Conservation (phyloP, 2,113 vertebrate species). For the Girardinichthys multiradiatus region DNA sequence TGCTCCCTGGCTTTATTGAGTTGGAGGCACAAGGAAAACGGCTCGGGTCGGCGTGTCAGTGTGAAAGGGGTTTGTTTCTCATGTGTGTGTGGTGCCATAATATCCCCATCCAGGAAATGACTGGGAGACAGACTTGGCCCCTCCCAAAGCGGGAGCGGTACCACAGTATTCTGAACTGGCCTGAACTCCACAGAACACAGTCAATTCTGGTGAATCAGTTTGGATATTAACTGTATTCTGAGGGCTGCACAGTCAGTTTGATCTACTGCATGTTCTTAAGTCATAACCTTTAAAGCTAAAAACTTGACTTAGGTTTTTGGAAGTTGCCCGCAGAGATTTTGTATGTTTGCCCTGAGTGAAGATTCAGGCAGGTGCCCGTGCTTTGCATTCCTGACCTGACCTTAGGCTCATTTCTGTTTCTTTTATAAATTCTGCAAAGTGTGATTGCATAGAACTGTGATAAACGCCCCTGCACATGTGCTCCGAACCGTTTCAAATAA, state of each 20-base stretch:
- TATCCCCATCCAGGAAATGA: conserved; percentile 75
- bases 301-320: conserved; percentile 30
- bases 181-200: conserved; percentile 60
- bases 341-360: conserved; percentile 26
- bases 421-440: conserved; percentile 29
- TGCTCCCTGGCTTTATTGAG: conserved; percentile 46
- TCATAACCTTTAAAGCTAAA: conserved; percentile 19
- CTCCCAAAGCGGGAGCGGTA: conserved; percentile 73
- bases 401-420: conserved; percentile 54
- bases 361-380: conserved; percentile 70
- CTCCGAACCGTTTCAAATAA: conserved; percentile 1
- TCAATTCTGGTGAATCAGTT: conserved; percentile 33
- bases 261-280: neutral
- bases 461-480: neutral
- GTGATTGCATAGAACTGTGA: neutral
- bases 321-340: conserved; percentile 34
- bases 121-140: conserved; percentile 68
- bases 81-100: conserved; percentile 71
- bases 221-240: neutral
- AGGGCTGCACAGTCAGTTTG: conserved; percentile 3
- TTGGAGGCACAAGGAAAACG: conserved; percentile 53
- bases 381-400: conserved; percentile 71
- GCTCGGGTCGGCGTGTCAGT: conserved; percentile 57
- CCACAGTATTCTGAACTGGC: conserved; percentile 67
- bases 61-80: conserved; percentile 68